These are phyloP conservation scores for Henicopernis longicauda DNA, from an alignment of 2,113 vertebrate genomes.

Conservation along the genomic window DNA sequence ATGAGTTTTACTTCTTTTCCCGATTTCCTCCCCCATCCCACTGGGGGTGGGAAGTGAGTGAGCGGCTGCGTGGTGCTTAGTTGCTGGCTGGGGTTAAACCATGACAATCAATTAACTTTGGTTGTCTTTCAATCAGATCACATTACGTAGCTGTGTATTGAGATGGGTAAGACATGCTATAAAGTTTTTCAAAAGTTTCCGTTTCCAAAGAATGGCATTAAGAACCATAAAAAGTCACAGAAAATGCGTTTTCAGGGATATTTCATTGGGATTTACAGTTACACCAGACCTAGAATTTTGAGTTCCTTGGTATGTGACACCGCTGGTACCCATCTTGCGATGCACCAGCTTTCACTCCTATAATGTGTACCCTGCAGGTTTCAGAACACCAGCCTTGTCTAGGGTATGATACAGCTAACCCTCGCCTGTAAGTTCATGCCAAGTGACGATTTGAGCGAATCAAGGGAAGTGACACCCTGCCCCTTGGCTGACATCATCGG, in stretches of 20 bases:
- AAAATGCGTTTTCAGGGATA: background rate
- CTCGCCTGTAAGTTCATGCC: background rate
- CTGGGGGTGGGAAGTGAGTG: too few relatives aligned
- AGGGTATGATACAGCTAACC: background rate
- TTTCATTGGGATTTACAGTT: background rate
- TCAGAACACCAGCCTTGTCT: background rate
- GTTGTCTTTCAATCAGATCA: background rate
- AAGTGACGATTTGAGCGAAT: background rate
- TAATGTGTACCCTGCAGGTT: background rate
- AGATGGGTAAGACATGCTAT: background rate
- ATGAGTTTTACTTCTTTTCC: too few relatives aligned
- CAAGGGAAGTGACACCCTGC: background rate
- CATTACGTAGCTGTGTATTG: background rate
- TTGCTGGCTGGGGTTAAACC: too few relatives aligned
- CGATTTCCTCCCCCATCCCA: too few relatives aligned
- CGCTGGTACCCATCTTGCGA: background rate
- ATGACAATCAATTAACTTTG: background rate
- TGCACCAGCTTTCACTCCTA: rapidly evolving
- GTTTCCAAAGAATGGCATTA: background rate
- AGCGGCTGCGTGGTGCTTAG: too few relatives aligned
- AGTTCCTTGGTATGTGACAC: background rate
- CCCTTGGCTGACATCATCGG: rapidly evolving
- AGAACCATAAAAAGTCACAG: background rate
- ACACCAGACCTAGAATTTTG: background rate
- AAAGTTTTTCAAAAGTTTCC: background rate